A percentile compares a stretch with the other conserved stretches of the same genome.
These are phyloP conservation scores for Liparis tanakae DNA, from an alignment of 2,797 vertebrate genomes.

Conservation along the genomic window DNA sequence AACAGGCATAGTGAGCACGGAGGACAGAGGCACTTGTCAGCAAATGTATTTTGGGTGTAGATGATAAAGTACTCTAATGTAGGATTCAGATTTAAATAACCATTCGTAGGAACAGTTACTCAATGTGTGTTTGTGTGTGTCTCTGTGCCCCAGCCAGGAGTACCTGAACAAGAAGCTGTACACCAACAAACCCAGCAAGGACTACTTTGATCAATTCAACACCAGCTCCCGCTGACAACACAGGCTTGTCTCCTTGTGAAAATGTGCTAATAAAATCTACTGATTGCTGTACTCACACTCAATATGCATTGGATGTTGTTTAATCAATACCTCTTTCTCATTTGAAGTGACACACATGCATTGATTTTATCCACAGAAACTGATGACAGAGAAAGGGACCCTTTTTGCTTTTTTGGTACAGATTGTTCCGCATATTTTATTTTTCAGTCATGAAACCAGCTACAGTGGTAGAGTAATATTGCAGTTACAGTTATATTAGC, in stretches of 20 bases:
- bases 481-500: conserved; percentile 80
- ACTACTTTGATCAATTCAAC: conserved; percentile 84
- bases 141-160: conserved; percentile 75
- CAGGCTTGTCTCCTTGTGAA: conserved; percentile 16
- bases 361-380: conserved; percentile 12
- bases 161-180: conserved; percentile 81
- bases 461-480: conserved; percentile 82
- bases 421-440: conserved; percentile 82
- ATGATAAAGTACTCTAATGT: conserved; percentile 7
- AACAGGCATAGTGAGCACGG: conserved; percentile 74
- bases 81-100: neutral
- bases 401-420: conserved; percentile 38
- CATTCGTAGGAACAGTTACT: neutral
- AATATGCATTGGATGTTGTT: conserved; percentile 17
- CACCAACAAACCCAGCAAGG: conserved; percentile 79
- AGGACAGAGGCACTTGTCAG: conserved; percentile 8
- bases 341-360: conserved; percentile 19
- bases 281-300: conserved; percentile 11
- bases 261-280: conserved; percentile 44
- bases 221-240: conserved; percentile 77
- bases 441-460: conserved; percentile 80
- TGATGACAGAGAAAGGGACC: conserved; percentile 46
- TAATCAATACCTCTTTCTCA: conserved; percentile 16
- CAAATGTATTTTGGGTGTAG: conserved; percentile 22
- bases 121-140: conserved; percentile 36